phyloP scores from a whole-genome alignment of 2,113 vertebrate genomes.

The Regulus satrapa region DNA sequence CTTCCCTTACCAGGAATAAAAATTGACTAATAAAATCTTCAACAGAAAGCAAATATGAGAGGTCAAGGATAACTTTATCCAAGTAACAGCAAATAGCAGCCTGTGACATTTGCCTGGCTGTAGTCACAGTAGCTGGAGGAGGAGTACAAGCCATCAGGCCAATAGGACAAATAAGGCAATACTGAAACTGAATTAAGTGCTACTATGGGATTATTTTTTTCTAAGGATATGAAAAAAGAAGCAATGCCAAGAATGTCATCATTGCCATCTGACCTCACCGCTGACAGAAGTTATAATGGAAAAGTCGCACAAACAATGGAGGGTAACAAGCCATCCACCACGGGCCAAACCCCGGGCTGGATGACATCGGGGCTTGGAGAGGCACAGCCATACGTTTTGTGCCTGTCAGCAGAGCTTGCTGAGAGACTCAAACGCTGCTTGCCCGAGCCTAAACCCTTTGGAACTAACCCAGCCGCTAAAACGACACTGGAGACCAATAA shows the following conservation, averaged over 20 bases:
- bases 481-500: not conserved
- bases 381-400: not conserved
- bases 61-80: not conserved
- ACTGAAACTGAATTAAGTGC: slow-evolving; percentile 37
- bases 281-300: slow-evolving; percentile 18
- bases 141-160: not conserved
- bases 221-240: not conserved
- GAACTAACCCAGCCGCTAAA: not conserved
- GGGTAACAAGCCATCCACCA: not conserved
- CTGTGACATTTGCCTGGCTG: slow-evolving; percentile 10
- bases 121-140: not conserved
- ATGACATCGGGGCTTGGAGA: not conserved
- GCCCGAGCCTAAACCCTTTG: not conserved
- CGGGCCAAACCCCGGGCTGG: not conserved
- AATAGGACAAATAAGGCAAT: slow-evolving; percentile 59
- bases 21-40: not conserved
- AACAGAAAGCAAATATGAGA: not conserved
- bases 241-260: slow-evolving; percentile 34
- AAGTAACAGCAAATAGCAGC: not conserved
- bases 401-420: slow-evolving; percentile 14
- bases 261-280: slow-evolving; percentile 21
- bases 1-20: slow-evolving; percentile 16
- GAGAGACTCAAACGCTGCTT: not conserved
- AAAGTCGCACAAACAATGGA: slow-evolving; percentile 16
- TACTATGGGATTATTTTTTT: slow-evolving; percentile 44